Evolutionary conservation across 2,797 vertebrate genomes (phyloP), one percentile per base, ranked within the genome.

Genomic region (Sus cebifrons): DNA sequence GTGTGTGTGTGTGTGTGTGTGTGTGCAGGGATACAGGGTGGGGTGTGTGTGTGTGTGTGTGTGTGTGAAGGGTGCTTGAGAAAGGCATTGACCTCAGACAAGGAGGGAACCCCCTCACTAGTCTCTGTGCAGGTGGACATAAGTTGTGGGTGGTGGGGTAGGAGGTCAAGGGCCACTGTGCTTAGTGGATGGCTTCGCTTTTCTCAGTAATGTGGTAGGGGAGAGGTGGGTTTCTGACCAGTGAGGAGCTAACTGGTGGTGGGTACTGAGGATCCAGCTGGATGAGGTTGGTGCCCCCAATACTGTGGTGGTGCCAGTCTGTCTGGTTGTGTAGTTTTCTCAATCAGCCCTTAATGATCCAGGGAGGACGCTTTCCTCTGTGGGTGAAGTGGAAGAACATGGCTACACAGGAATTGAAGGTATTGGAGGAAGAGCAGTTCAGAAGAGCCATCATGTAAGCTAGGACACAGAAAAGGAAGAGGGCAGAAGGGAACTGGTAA

Each of bases 391-490:
- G 13, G 68, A 75, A 86, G 58, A 70, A 29, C 15, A 68, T 2
- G 36, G n/a, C 6, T 60, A 60, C 7, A 60, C 20, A 21, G 20
- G 44, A 91, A 84, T 5, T 86, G 40, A 83, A 77, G 49, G 18
- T 77, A n/a, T 40, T 70, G 49, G 44, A 14, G 40, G n/a, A 75
- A 87, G 29, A 49, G 36, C 6, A 71, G 17, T 81, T 89, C 25
- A 82, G 52, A 92, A 81, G 74, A 86, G 29, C 23, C 6, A 95
- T 27, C 6, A 44, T 1, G 17, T 32, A 14, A 60, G 79, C 52
- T 70, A 93, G 21, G 36, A 56, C n/a, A 89, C 11, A 23, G 21
- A 83, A 88, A 91, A 93, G 17, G 29, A 91, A 92, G 29, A 87
- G 54, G 82, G 36, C 6, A 89, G 58, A 81, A 68, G 32, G 21